Evolutionary conservation across 2,888 invertebrate genomes (phyloP), one percentile per base, ranked within the genome.

Genomic region (Lasioglossum marginatum): DNA sequence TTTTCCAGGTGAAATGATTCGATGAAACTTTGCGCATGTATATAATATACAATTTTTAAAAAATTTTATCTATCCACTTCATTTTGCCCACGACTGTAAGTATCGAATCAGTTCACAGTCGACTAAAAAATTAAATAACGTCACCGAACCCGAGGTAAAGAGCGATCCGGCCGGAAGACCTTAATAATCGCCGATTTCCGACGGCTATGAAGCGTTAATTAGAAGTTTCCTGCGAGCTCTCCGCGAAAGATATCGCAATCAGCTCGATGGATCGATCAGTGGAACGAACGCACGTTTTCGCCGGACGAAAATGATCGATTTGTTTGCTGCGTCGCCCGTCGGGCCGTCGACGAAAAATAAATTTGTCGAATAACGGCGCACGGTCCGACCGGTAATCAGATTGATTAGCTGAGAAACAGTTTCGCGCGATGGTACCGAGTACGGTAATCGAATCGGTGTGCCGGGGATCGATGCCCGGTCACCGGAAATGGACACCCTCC

Each of bases 331-430:
- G 27, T 31, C n/a, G 34, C 34, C 31, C 37, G 37, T 23, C 45
- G 34, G 23, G 12, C 16, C 16, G 40, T 45, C 60, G 60, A 19
- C 37, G 74, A 68, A 78, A 84, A 78, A 71, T 84, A 78, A 73
- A 83, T 83, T 74, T 77, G 27, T 48, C 60, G 4, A n/a, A 10
- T 57, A 63, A 43, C 31, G 6, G 3, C 40, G 23, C 78, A 71
- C 77, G 70, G 77, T 27, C n/a, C 52, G 40, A 4, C 43, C 23
- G 73, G 14, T 80, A 73, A 85, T 85, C 57, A 52, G 80, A 85
- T 85, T 57, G 79, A 85, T 85, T 80, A 85, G 57, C 37, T 27
- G 77, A 52, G 77, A 52, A 80, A 85, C 63, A 68, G 72, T 85
- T 85, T 80, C 31, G 31, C 52, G 31, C 60, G 85, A 77, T 63